Evolutionary conservation across 2,888 invertebrate species (phyloP), one percentile per base, ranked within the genome.

Genomic region (Diachrysia chrysitis): DNA sequence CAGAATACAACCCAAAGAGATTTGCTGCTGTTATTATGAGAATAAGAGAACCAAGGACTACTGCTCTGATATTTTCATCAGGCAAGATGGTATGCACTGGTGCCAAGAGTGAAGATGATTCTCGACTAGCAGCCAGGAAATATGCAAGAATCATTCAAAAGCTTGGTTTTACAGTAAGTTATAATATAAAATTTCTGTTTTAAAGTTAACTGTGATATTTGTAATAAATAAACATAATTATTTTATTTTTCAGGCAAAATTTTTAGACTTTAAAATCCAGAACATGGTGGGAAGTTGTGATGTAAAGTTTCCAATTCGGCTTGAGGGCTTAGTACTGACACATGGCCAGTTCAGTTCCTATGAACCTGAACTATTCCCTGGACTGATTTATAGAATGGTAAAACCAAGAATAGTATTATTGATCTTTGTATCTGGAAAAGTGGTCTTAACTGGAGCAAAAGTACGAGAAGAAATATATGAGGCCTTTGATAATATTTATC

Each of bases 1-100:
- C 99, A 1, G 99, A 99, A 92, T 99, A 99, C 89, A 99, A 99
- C 92, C 99, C 99, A 10, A 99, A 99, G 93, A 97, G 99, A 86
- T 99, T 99, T 96, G 99, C 99, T 60, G 99, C 99, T 48, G 99
- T 99, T 4, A 99, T 99, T 65, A 99, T 99, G 99, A 96, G 99
- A 87, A 98, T 97, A 92, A 96, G 96, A 85, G 99, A 98, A 91
- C 98, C 98, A 0, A 95, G 99, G 93, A 99, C 97, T 7, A 97
- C 97, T 17, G 97, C 97, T 6, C 90, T 97, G 23, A 97, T 97
- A 78, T 98, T 98, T 88, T 96, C 96, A 53, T 98, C 98, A 0
- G 98, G 98, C 0, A 98, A 98, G 93, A 96, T 98, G 95, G 98
- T 98, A 0, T 97, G 98, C 83, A 98, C 98, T 0, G 98, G 98